Evolutionary conservation across 2,888 invertebrate genomes (phyloP), one percentile per base, ranked within the genome.

Genomic region (Glomeris marginata): DNA sequence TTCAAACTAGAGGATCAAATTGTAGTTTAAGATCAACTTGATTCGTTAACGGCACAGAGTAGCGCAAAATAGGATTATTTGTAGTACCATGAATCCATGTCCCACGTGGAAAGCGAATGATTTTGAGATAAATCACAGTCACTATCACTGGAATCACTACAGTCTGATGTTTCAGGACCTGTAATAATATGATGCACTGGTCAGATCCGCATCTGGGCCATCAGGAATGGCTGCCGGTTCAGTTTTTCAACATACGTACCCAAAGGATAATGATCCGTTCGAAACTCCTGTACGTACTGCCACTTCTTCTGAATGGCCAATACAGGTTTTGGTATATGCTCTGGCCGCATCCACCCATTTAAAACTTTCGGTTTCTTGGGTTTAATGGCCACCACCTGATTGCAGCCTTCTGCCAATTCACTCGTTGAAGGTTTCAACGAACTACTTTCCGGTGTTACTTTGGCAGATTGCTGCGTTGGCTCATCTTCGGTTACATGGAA

Each of bases 231-330:
- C n/a, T n/a, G n/a, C n/a, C n/a, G n/a, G n/a, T n/a, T n/a, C n/a
- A n/a, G n/a, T 48, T 44, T 45, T 47, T 37, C 37, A 20, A n/a
- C 37, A 49, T 38, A 54, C 57, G 59, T 54, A 66, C 66, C 65
- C 57, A 64, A 59, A 46, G 65, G 64, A 55, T 61, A 64, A 41
- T 66, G 57, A 58, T 67, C 64, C 52, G 54, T 52, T 41, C 52
- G 45, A 35, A 50, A 52, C 33, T 51, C 52, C 37, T 52, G 51
- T n/a, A 50, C 49, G 21, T 52, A 48, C 28, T 56, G 51, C 37
- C 55, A 52, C 40, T 54, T 45, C 21, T 52, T 50, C 18, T 55
- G 54, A n/a, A 56, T 18, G 46, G 50, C 54, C 42, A 53, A 45
- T 18, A 55, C 43, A 11, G 53, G 48, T 45, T 52, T 41, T n/a